These are phyloP conservation scores for Pantherophis vulpinus DNA, from an alignment of 2,797 vertebrate genomes.

Conservation along the genomic window DNA sequence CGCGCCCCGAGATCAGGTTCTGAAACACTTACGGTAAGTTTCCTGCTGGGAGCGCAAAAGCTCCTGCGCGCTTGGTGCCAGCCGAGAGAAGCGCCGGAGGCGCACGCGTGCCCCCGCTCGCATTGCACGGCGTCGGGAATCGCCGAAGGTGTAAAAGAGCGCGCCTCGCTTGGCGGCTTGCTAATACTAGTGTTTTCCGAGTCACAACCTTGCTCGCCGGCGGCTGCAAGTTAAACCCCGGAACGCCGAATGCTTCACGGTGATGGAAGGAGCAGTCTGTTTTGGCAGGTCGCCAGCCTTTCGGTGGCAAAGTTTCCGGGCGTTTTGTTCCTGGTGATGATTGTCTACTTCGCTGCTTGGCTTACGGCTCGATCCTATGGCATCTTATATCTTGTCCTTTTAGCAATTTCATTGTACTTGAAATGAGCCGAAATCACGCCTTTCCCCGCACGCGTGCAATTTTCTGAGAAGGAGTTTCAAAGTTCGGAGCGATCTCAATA, in stretches of 20 bases:
- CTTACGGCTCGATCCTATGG: neutral
- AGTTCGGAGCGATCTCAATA: neutral
- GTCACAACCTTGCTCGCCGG: neutral
- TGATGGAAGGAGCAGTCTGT: neutral
- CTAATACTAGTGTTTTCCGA: too few species aligned
- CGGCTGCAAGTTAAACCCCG: neutral
- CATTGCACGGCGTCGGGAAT: neutral
- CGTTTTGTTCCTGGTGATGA: neutral
- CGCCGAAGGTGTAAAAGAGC: neutral
- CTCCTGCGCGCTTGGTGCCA: too few species aligned
- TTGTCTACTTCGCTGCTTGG: neutral
- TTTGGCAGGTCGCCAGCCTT: neutral
- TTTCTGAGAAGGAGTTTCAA: neutral
- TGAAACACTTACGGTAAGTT: too few species aligned
- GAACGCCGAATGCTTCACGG: neutral
- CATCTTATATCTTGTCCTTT: neutral
- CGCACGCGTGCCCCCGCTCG: neutral
- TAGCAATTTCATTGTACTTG: neutral
- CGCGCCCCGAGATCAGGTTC: neutral
- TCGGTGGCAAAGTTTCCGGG: neutral
- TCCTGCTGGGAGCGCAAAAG: neutral
- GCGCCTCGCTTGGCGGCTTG: neutral
- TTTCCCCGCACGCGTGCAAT: neutral
- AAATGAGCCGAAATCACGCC: neutral
- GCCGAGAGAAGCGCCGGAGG: neutral